Evolutionary conservation across 2,797 vertebrate species (phyloP).

Genomic region (Lacerta viridis): DNA sequence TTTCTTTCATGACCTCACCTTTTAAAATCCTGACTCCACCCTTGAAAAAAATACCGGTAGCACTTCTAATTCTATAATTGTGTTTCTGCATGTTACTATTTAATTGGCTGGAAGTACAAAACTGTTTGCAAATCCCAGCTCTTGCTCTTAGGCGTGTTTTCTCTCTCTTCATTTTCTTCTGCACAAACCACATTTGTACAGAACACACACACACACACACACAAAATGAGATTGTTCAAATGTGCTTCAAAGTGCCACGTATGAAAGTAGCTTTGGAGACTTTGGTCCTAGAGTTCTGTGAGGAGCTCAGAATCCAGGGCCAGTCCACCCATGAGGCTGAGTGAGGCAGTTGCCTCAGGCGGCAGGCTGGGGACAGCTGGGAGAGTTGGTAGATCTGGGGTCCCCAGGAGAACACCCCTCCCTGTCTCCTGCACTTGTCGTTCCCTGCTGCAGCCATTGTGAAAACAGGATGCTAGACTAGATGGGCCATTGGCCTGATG

Average conservation of each 20-base stretch:
- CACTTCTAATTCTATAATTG: background rate
- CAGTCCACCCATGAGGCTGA: too few relatives aligned
- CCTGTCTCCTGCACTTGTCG: too few relatives aligned
- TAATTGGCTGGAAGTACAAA: background rate
- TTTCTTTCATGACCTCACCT: conserved; percentile 2
- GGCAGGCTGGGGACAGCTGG: too few relatives aligned
- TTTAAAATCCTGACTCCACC: conserved; percentile 2
- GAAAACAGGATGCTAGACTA: too few relatives aligned
- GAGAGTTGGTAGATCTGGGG: too few relatives aligned
- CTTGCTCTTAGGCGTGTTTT: background rate
- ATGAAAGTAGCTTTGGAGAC: background rate
- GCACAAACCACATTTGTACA: background rate
- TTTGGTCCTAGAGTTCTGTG: background rate
- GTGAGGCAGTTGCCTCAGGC: too few relatives aligned
- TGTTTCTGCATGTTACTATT: background rate
- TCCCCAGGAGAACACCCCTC: too few relatives aligned
- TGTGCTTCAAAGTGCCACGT: background rate
- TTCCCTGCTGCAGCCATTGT: too few relatives aligned
- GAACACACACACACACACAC: too few relatives aligned
- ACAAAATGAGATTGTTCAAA: background rate
- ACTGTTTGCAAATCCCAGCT: background rate
- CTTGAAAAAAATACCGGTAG: background rate
- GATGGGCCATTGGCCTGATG: too few relatives aligned
- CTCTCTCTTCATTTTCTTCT: background rate
- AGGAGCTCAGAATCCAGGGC: background rate